Evolutionary conservation across 2,797 vertebrate genomes (phyloP), one percentile per base, ranked within the genome.

Genomic region (Lepus oiostolus): DNA sequence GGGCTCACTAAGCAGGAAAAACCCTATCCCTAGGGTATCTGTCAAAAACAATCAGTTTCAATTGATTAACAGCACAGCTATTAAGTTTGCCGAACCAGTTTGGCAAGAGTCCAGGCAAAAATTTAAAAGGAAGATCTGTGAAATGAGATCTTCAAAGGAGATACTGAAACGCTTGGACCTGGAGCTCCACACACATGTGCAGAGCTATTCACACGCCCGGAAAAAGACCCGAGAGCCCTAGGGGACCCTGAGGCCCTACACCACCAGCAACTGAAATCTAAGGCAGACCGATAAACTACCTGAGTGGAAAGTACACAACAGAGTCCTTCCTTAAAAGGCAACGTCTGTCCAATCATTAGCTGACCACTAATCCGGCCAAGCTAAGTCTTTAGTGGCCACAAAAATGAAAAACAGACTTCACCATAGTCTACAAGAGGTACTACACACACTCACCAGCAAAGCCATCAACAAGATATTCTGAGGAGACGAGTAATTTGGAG

Each of bases 31-130:
- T 50, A 19, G 50, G 63, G 58, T 28, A 60, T 60, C 91, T 90
- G 88, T 88, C 93, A 92, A 22, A 88, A 90, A 77, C 38, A 81
- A 74, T 88, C 54, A 74, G 76, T 67, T 90, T 72, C 81, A 90
- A 80, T 22, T 80, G 88, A 95, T 71, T 70, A 80, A 70, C 35
- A 70, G 13, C 17, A 47, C 30, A 58, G 85, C 47, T 71, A 88
- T 47, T 47, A 70, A 62, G 42, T 42, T 75, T 58, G 81, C 67
- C 60, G 50, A 35, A 63, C 12, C 35, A 75, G 28, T 4, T 86
- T 70, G 58, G 63, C 63, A 63, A 77, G 22, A 85, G 62, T 68
- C 54, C 30, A 83, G 35, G 13, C 85, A 89, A 65, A 89, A 74
- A 68, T 35, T 38, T 74, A 74, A 94, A 86, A 77, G 63, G 75